Conservation (phyloP, 1,140 invertebrate species). For the Pseudomyrmex dendroicus region DNA sequence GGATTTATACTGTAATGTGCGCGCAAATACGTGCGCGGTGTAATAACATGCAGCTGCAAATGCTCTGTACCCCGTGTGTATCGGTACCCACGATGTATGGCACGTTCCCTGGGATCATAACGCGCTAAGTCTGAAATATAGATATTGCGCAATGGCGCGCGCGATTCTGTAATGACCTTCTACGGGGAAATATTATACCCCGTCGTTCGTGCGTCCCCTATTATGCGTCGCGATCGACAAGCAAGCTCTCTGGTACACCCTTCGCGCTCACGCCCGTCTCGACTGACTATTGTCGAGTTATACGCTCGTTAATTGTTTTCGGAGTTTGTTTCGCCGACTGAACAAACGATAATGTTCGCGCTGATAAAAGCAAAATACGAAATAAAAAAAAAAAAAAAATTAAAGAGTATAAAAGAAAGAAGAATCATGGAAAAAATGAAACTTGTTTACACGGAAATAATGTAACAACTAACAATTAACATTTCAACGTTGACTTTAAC, state of each 20-base stretch:
- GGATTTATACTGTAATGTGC: not conserved
- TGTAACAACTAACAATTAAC: no score
- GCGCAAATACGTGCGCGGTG: not conserved
- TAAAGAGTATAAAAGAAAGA: no score
- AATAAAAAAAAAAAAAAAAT: no score
- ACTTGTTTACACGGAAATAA: no score
- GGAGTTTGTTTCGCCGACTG: not conserved
- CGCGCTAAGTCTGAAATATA: conserved; percentile 73
- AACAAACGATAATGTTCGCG: no score
- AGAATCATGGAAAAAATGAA: no score
- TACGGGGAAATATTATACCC: conserved; percentile 8
- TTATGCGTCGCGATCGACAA: not conserved
- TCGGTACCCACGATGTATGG: conserved; percentile 18
- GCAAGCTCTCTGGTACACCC: not conserved
- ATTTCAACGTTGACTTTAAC: no score
- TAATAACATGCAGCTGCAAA: conserved; percentile 32
- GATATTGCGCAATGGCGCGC: conserved; percentile 45
- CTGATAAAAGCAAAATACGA: no score
- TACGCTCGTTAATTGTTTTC: conserved; percentile 11
- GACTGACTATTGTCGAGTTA: no score
- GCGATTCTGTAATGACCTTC: conserved; percentile 24
- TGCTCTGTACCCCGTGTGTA: no score
- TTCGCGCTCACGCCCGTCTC: not conserved
- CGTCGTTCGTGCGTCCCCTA: not conserved
- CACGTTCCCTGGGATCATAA: conserved; percentile 64